Evolutionary conservation across 2,113 vertebrate species (phyloP).

Genomic region (Acanthochromis polyacanthus): DNA sequence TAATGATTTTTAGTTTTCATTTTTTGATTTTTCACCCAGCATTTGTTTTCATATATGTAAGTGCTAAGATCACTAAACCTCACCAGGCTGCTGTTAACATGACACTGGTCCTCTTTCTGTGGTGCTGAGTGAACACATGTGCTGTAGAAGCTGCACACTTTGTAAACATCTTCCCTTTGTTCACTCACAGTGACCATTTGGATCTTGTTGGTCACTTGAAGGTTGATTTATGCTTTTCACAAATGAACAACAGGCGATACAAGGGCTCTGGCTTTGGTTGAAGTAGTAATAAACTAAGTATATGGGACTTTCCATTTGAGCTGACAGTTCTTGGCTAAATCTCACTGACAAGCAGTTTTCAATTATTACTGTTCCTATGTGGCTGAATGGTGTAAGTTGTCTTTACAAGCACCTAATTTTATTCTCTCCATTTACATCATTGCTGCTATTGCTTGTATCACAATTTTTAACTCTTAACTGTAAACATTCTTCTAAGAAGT

Average conservation of each 20-base stretch:
- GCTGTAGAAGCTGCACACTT: too few relatives aligned
- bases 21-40: not conserved
- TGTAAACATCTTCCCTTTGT: not conserved
- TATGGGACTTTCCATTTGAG: slow-evolving; percentile 27
- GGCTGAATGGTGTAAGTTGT: not conserved
- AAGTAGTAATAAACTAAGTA: slow-evolving; percentile 2
- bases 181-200: not conserved
- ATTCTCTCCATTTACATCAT: not conserved
- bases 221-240: slow-evolving; percentile 34
- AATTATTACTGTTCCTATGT: not conserved
- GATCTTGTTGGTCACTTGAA: not conserved
- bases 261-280: slow-evolving; percentile 6
- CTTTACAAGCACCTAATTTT: not conserved
- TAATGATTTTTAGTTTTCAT: not conserved
- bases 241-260: slow-evolving; percentile 13
- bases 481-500: too few relatives aligned
- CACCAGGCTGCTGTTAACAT: too few relatives aligned
- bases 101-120: too few relatives aligned
- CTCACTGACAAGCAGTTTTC: slow-evolving; percentile 11
- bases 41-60: not conserved
- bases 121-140: too few relatives aligned
- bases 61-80: not conserved
- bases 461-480: not conserved
- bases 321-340: not conserved
- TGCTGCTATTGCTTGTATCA: not conserved